Base-by-base conservation (phyloP, 1,140 invertebrate species). In the Harlomillsia oculata region DNA sequence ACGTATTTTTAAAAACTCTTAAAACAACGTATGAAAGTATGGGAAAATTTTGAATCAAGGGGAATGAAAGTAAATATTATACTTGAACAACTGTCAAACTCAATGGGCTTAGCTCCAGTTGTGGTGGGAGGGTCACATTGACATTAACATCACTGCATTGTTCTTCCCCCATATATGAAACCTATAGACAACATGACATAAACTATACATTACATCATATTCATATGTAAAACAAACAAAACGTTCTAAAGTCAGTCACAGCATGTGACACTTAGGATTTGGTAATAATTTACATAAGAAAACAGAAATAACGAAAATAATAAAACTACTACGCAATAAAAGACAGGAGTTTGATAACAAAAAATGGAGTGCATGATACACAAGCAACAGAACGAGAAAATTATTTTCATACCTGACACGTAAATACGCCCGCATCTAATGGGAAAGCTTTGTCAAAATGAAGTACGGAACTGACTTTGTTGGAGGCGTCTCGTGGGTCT, bases 101-200 rank as follows among this genome's bases (percentile, higher is more conserved):
- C 51, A 62, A 26, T 6, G 56, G 61, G 11, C 25, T 20, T n/a
- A 63, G 23, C 18, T 56, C 51, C 41, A 60, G 40, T 13, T 49
- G 20, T 4, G 61, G 61, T 13, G 61, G 56, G 11, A 56, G 18
- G 28, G 60, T 16, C 6, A 63, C 40, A 23, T 55, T 54, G 3
- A 59, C 48, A 8, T 55, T 51, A 30, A 48, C 49, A 23, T 54
- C 41, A 6, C 16, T 36, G 28, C 61, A 63, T 41, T 56, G 40
- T n/a, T 43, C 46, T 28, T 59, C 57, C 9, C 57, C 61, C 56
- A 56, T 59, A 21, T 59, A 53, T 14, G 45, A 40, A 37, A 55
- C 61, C 50, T 55, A 30, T 9, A 37, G 23, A 39, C 25, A 53
- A 28, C 18, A 14, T 5, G 9, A 36, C 25, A 49, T 5, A n/a